Percentiles rank a stretch among this genome's conserved stretches.
Conservation (phyloP, 2,797 vertebrate genomes). For the Microctenopoma stevenorrisi region DNA sequence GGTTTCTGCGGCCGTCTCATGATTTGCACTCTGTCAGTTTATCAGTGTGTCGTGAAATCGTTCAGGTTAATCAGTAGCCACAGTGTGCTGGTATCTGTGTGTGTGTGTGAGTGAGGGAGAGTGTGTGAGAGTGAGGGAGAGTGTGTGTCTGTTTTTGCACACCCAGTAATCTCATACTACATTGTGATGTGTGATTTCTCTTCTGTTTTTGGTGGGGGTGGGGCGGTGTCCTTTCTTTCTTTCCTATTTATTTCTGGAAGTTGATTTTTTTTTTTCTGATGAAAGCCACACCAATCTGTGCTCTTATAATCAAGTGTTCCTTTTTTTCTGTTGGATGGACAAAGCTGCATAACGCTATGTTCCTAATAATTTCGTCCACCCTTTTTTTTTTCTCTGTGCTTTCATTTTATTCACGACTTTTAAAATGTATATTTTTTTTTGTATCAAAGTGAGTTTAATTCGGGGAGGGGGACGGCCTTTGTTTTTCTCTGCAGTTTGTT, state of each 20-base stretch:
- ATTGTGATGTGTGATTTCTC: not conserved
- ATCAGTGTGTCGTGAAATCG: conserved; percentile 69
- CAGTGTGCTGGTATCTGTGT: conserved; percentile 37
- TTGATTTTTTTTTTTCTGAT: conserved; percentile 61
- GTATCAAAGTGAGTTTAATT: conserved; percentile 81
- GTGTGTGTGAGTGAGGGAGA: conserved; percentile 26
- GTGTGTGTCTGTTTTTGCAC: conserved; percentile 25
- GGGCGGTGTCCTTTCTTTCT: conserved; percentile 19
- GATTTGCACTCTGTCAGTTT: conserved; percentile 74
- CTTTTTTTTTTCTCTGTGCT: conserved; percentile 83
- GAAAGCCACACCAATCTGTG: conserved; percentile 91
- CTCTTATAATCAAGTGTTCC: conserved; percentile 92
- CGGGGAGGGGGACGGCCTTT: conserved; percentile 47
- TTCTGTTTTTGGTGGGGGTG: conserved; percentile 24
- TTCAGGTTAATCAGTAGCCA: conserved; percentile 57
- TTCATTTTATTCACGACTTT: conserved; percentile 89
- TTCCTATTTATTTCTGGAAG: conserved; percentile 81
- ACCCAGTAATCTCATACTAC: conserved; percentile 28
- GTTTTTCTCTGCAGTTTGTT: conserved; percentile 77
- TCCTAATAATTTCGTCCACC: conserved; percentile 64
- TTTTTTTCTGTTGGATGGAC: conserved; percentile 76
- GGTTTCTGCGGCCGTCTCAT: conserved; percentile 65
- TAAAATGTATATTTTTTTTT: conserved; percentile 73
- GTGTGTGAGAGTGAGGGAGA: not conserved
- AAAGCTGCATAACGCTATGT: conserved; percentile 50